Evolutionary conservation across 2,113 vertebrate genomes (phyloP), one percentile per base, ranked within the genome.

Genomic region (Saccopteryx leptura): DNA sequence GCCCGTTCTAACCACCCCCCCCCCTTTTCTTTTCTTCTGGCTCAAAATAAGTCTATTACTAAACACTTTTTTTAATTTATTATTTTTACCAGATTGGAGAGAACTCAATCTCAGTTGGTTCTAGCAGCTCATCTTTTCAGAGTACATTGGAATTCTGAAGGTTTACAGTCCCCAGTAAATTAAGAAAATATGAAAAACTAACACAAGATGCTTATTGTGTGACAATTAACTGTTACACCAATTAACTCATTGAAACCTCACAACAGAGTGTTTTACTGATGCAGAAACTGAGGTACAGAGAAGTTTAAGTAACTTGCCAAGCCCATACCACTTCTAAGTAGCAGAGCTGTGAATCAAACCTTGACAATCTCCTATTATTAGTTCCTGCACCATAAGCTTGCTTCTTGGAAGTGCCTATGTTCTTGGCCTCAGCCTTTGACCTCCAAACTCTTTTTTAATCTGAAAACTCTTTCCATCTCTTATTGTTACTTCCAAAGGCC

Each of bases 131-230:
- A 21, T 63, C 9, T 90, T 94, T 56, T 91, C 33, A 82, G 82
- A 78, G 68, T 78, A 94, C 33, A 58, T 86, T 60, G 74, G 33
- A 69, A 89, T 61, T 81, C 68, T 80, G 15, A 92, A 86, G 46
- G 14, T 50, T 84, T 72, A 56, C 12, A 84, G 66, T 84, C 33
- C 58, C 50, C 65, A 75, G 79, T 76, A 94, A 66, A 66, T 65
- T 76, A 95, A 31, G 7, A 68, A 74, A 81, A 26, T 66, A 79
- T 19, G 84, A 82, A 39, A 50, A 60, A 3, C 54, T 90, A 90
- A 63, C 39, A 48, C 5, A 83, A 87, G n/a, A 89, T 66, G 26
- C 7, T 85, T 79, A 87, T 79, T 3, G 14, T 80, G 19, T 63
- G 8, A 24, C 28, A 58, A 26, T 81, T 69, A 61, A 2, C 19